Evolutionary conservation across 2,888 invertebrate species (phyloP).

Genomic region (Microplitis deprimator): DNA sequence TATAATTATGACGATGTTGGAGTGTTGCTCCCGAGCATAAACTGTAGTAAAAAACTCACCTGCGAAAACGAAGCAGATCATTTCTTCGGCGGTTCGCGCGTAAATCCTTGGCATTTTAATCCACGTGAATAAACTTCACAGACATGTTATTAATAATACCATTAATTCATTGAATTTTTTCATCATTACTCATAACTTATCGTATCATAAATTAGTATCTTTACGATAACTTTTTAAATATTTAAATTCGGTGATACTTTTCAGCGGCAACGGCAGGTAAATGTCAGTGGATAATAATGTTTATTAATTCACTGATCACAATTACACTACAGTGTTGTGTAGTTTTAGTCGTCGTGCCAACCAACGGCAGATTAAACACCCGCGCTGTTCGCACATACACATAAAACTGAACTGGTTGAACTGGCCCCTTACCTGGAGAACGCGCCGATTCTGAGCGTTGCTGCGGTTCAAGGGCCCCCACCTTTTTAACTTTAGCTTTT

Average conservation of each 20-base stretch:
- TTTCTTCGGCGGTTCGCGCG: conserved; percentile 53
- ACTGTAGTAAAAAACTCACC: conserved; percentile 57
- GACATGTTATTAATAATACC: conserved; percentile 6
- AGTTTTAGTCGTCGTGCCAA: conserved; percentile 42
- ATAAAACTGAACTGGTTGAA: conserved; percentile 54
- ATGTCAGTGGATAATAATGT: not conserved
- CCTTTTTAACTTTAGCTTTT: conserved; percentile 6
- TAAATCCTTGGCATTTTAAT: conserved; percentile 34
- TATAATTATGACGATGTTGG: not conserved
- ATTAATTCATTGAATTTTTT: conserved; percentile 1
- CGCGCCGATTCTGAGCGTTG: conserved; percentile 38
- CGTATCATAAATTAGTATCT: not conserved
- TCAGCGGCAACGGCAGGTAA: not conserved
- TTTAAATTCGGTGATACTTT: no score
- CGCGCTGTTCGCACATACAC: conserved; percentile 56
- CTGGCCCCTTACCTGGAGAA: conserved; percentile 53
- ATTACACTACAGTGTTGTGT: not conserved
- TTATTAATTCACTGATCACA: not conserved
- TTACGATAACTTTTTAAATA: no score
- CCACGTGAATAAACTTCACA: conserved; percentile 33
- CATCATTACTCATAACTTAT: not conserved
- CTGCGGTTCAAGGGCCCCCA: conserved; percentile 17
- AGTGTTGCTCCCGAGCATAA: conserved; percentile 14
- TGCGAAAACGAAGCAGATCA: conserved; percentile 62
- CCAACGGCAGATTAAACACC: conserved; percentile 48